phyloP scores from a whole-genome alignment of 2,113 vertebrate genomes.

The human region GRCh38 chr9:37985001-37985500 shows the following conservation, averaged over 20 bases:
- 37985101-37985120: neutral
- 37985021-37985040: slow-evolving; percentile 49
- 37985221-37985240: neutral
- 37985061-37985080: slow-evolving; percentile 20
- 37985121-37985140: neutral
- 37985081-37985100: neutral
- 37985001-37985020: slow-evolving; percentile 21
- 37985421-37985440: neutral
- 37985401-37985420: neutral
- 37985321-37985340: neutral
- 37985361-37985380: neutral
- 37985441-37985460: neutral
- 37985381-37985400: neutral
- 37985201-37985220: neutral
- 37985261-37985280: neutral
- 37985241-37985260: neutral
- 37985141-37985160: neutral
- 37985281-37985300: neutral
- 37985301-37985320: neutral
- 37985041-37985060: slow-evolving; percentile 43
- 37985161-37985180: neutral
- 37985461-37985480: neutral
- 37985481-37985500: neutral
- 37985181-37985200: neutral
- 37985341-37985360: neutral